Percentiles rank a stretch among this genome's conserved stretches.
These are phyloP conservation scores for Hoplostethus atlanticus DNA, from an alignment of 2,797 vertebrate genomes.

Conservation along the genomic window DNA sequence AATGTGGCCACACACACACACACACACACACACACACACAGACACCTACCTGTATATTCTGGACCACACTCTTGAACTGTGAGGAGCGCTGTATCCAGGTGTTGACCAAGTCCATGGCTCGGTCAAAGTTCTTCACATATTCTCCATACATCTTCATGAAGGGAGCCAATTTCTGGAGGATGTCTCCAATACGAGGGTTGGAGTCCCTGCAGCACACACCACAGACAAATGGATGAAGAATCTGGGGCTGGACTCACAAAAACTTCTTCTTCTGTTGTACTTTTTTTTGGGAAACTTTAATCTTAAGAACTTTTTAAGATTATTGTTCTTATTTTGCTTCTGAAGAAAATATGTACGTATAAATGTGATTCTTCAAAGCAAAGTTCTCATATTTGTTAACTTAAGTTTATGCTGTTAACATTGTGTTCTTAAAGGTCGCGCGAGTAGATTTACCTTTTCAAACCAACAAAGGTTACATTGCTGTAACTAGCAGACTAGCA, in stretches of 20 bases:
- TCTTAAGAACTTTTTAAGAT: no score
- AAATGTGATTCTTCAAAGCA: no score
- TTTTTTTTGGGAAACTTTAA: no score
- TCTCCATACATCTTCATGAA: slow-evolving; percentile 99
- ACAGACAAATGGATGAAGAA: neutral
- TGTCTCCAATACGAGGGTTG: slow-evolving; percentile 96
- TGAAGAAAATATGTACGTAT: no score
- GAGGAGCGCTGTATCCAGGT: slow-evolving; percentile 92
- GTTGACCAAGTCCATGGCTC: slow-evolving; percentile 95
- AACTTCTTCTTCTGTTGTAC: no score
- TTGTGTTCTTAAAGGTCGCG: neutral
- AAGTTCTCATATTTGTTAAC: no score
- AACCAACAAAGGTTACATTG: no score
- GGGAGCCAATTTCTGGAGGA: slow-evolving; percentile 97
- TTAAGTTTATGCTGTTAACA: neutral
- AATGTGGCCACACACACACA: neutral
- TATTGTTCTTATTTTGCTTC: no score
- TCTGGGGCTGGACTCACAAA: neutral
- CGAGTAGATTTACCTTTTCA: no score
- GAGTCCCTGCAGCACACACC: slow-evolving; percentile 82
- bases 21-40: slow-evolving; percentile 11
- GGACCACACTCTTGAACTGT: slow-evolving; percentile 92
- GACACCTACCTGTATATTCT: slow-evolving; percentile 91
- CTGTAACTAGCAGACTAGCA: no score
- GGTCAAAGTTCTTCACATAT: slow-evolving; percentile 98